These are phyloP conservation scores for Drosophila flavopinicola DNA, from an alignment of 2,888 invertebrate species.

Conservation along the genomic window DNA sequence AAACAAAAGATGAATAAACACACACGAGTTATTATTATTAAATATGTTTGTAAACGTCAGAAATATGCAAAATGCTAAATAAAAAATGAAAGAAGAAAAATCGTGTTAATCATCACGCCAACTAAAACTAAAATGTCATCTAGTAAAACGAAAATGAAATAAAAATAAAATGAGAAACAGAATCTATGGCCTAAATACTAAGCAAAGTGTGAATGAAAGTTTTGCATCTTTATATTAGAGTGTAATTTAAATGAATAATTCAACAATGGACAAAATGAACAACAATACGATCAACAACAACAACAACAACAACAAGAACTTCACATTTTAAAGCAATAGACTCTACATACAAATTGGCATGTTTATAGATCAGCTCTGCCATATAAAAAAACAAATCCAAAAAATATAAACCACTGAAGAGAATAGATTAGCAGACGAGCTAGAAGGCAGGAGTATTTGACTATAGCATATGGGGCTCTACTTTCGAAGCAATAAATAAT, in stretches of 20 bases:
- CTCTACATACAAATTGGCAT: slow-evolving; percentile 27
- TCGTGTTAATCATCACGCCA: slow-evolving; percentile 33
- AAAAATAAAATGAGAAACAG: slow-evolving; percentile 32
- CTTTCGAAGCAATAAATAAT: slow-evolving; percentile 22
- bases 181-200: slow-evolving; percentile 66
- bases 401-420: neutral
- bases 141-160: slow-evolving; percentile 29
- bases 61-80: slow-evolving; percentile 36
- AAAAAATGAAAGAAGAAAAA: slow-evolving; percentile 12
- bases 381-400: neutral
- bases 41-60: slow-evolving; percentile 65
- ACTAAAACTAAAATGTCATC: slow-evolving; percentile 35
- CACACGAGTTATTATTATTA: slow-evolving; percentile 63
- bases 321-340: slow-evolving; percentile 32
- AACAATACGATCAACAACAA: slow-evolving; percentile 30
- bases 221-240: slow-evolving; percentile 79
- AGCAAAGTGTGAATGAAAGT: slow-evolving; percentile 70
- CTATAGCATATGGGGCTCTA: slow-evolving; percentile 16
- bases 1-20: slow-evolving; percentile 18
- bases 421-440: neutral
- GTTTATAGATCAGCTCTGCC: slow-evolving; percentile 18
- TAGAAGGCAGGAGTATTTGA: slow-evolving; percentile 23
- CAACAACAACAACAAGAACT: neutral
- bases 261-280: slow-evolving; percentile 24
- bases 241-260: slow-evolving; percentile 55